Evolutionary conservation across 2,888 invertebrate species (phyloP).

Genomic region (Xylota sylvarum): DNA sequence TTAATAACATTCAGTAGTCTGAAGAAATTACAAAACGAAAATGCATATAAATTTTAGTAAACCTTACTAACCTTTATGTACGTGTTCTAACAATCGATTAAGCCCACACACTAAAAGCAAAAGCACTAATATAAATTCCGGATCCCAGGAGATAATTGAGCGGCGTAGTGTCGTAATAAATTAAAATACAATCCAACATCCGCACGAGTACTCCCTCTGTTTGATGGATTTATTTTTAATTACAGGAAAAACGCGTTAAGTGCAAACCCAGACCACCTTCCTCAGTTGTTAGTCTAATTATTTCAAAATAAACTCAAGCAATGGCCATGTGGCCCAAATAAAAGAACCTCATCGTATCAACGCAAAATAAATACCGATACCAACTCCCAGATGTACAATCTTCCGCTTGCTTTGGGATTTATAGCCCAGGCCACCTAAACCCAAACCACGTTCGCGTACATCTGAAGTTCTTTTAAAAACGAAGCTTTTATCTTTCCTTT

Average conservation of each 20-base stretch:
- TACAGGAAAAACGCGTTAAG: constrained; percentile 32
- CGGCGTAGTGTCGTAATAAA: background rate
- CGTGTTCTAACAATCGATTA: background rate
- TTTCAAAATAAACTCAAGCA: constrained; percentile 29
- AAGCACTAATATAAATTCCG: background rate
- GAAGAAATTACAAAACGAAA: background rate
- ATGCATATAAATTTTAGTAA: background rate
- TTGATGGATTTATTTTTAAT: constrained; percentile 32
- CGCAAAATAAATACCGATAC: constrained; percentile 17
- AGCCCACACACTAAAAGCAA: background rate
- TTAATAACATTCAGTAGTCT: background rate
- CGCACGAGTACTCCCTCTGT: background rate
- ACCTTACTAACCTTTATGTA: background rate
- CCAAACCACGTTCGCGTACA: constrained; percentile 5
- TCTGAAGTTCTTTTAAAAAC: constrained; percentile 29
- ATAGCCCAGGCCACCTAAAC: constrained; percentile 21
- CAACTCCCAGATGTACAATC: constrained; percentile 52
- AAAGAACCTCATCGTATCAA: constrained; percentile 28
- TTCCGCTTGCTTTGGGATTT: constrained; percentile 27
- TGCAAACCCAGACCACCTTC: constrained; percentile 3
- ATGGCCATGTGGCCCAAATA: constrained; percentile 15
- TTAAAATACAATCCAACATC: background rate
- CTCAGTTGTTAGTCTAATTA: constrained; percentile 19
- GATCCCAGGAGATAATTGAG: constrained; percentile 1
- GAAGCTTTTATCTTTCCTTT: constrained; percentile 31